Percentiles rank a stretch among this genome's conserved stretches.
phyloP scores from a whole-genome alignment of 2,797 vertebrate species.

The Phoebastria nigripes region DNA sequence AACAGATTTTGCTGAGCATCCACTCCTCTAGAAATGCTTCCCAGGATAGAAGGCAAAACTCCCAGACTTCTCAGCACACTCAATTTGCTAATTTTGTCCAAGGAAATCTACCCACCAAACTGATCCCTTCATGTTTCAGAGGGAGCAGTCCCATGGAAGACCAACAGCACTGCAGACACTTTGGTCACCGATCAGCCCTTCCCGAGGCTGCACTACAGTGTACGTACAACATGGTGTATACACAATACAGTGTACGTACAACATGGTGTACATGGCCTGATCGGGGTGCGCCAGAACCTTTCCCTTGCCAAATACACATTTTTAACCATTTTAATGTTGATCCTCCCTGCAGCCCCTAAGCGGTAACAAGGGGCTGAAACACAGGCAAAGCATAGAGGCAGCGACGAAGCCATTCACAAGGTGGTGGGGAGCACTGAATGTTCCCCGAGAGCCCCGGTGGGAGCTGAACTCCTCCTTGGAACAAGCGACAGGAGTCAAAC shows the following conservation, averaged over 20 bases:
- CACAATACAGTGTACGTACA: neutral
- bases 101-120: neutral
- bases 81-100: neutral
- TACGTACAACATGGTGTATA: accelerated
- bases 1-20: constrained; percentile 4
- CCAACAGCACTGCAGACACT: neutral
- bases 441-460: no score
- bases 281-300: neutral
- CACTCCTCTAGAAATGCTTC: neutral
- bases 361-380: neutral
- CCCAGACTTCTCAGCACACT: neutral
- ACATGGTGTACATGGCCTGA: neutral
- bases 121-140: neutral
- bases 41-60: neutral
- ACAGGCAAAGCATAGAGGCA: neutral
- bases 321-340: neutral
- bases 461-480: neutral
- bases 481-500: neutral
- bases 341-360: neutral
- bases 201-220: accelerated
- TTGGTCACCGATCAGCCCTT: neutral
- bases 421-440: neutral
- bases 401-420: neutral
- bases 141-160: neutral
- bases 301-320: neutral